These are phyloP conservation scores for Drosophila bocqueti DNA, from an alignment of 1,140 invertebrate genomes.

Conservation along the genomic window DNA sequence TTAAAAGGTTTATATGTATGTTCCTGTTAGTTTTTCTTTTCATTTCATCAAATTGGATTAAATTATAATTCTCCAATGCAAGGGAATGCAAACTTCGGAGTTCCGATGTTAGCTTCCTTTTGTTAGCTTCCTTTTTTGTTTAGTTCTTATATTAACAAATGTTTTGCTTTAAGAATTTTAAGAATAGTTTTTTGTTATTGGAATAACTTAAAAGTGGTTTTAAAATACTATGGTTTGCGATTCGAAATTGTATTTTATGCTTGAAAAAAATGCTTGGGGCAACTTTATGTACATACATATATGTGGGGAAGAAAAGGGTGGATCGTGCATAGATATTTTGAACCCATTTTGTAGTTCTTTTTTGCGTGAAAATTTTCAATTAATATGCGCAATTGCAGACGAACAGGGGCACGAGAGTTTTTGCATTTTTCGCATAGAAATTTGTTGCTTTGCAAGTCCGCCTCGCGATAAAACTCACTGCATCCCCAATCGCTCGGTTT, in stretches of 20 bases:
- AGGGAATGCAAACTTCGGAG: no score
- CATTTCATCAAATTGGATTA: no score
- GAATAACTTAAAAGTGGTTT: no score
- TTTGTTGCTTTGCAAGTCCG: conserved; percentile 39
- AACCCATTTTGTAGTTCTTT: conserved; percentile 38
- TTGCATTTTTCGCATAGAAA: conserved; percentile 71
- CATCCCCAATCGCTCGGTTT: conserved; percentile 22
- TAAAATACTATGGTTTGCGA: no score
- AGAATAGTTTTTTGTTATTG: no score
- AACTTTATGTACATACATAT: not conserved
- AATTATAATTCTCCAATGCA: no score
- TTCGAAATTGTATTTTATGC: not conserved
- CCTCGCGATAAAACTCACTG: conserved; percentile 1
- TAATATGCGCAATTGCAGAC: conserved; percentile 75
- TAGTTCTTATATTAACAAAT: no score
- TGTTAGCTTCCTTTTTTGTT: no score
- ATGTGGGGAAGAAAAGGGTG: not conserved
- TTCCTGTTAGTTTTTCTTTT: no score
- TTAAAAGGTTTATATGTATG: no score
- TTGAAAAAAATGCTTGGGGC: not conserved
- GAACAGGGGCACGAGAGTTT: conserved; percentile 32
- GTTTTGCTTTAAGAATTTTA: no score
- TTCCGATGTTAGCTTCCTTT: no score
- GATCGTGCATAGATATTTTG: conserved; percentile 1
- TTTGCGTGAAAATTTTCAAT: conserved; percentile 77